Base-by-base conservation (phyloP, 2,888 invertebrate species). In the Ormyrus thymus region DNA sequence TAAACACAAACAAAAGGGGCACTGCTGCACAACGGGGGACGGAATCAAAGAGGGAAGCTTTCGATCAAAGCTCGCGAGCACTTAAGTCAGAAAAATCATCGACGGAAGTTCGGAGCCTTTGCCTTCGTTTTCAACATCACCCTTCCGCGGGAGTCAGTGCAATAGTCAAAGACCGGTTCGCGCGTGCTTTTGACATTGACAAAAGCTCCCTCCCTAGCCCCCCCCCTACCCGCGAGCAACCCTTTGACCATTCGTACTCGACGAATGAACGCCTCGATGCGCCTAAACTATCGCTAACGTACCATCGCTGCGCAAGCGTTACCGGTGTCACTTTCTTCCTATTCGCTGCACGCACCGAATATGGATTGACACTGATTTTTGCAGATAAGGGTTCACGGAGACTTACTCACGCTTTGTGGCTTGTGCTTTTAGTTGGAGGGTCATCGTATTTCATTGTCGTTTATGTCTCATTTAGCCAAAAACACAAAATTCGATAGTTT, bases 261-360 rank as follows among this genome's bases (percentile, higher is more conserved):
- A 65, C 64, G 69, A 70, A 29, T 64, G 77, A 76, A 76, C 69
- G 70, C 71, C 59, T 66, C 77, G 56, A 56, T 77, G 65, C 70
- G 55, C 58, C 76, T 45, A 65, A 66, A 65, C 77, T 66, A 62
- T 69, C 50, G 66, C 9, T 50, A 29, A 6, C 48, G 29, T 6
- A 1, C 48, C 11, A 4, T 29, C 29, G 29, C 4, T 29, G 29
- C 29, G 29, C 29, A 4, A 29, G 29, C 2, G 29, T 29, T 29
- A 4, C 45, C 7, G 6, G 13, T 66, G 11, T 15, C 65, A 9
- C 65, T 48, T 15, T 13, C 15, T 65, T 15, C 9, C 15, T 65
- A 8, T 51, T 15, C 15, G 11, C 48, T 48, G 9, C 8, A 45
- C 61, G 3, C 9, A 45, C 5, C 3, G 15, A 45, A 45, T 7